Evolutionary conservation across 2,113 vertebrate genomes (phyloP), one percentile per base, ranked within the genome.

Genomic region (Cyanoderma ruficeps): DNA sequence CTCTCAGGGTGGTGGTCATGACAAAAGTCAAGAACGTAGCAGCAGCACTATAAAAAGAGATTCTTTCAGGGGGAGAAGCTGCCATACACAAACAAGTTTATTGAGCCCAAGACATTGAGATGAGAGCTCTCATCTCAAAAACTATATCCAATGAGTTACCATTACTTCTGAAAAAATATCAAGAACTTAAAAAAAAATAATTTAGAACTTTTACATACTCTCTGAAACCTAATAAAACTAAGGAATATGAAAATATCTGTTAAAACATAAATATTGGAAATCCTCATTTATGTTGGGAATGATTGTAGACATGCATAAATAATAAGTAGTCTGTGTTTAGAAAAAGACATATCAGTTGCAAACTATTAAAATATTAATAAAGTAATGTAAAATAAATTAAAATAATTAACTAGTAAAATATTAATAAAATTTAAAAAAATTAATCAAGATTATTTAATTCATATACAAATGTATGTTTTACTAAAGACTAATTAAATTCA

Each of bases 11-110:
- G 93, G 35, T 60, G 94, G 46, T 46, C 44, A 59, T 44, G 75
- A 63, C 71, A 96, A 92, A 97, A 93, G 95, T 97, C 95, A 97
- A 94, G 91, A 93, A 82, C 21, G 15, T 81, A 95, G 86, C 46
- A 95, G 70, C 20, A 82, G 47, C 52, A 37, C 56, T 87, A 68
- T 76, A 85, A 96, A 95, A 84, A 84, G 67, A 93, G 75, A 23
- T 55, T 80, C 15, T 65, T 96, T 83, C 15, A 49, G 22, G 20
- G n/a, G 65, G 6, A 94, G 64, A 78, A 91, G 46, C 72, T 93
- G 77, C 75, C 91, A 95, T 77, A 61, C 64, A 71, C 74, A 87
- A 96, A 69, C 76, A 87, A 96, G 30, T 42, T 88, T 83, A 74
- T 19, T 53, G 37, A 90, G 61, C 61, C 77, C 64, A 61, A 90